Base-by-base conservation (phyloP, 1,140 invertebrate species). In the Neodiprion fabricii region DNA sequence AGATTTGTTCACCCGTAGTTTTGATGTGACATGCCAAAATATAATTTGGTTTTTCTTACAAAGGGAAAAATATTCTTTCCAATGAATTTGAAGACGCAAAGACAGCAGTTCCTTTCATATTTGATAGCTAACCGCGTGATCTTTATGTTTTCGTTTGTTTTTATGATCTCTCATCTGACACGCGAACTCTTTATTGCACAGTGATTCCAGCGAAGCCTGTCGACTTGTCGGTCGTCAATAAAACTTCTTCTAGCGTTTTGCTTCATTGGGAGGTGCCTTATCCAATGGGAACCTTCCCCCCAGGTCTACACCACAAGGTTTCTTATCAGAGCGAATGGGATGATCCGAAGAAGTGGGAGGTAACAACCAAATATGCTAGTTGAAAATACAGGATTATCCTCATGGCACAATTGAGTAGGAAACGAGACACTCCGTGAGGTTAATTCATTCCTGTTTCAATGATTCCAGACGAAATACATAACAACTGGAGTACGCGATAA, bases 311-410 rank as follows among this genome's bases (percentile, higher is more conserved):
- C 72, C 90, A 92, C 78, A 89, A 89, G 82, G 88, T 94, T 53
- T 87, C 90, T 71, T 93, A 93, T 85, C 91, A 92, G 77, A 91
- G 90, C 75, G 88, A 91, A 77, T 91, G 86, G 85, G 84, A 90
- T 86, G 87, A 89, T 79, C 83, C 86, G 69, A 89, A 91, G 67
- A 85, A 81, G 74, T 91, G 90, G 89, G 84, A 91, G 83, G 92
- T 92, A 80, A 78, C 76, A 75, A 40, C 72, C 74, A 72, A 17
- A 21, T 9, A 23, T 17, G 7, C 67, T 5, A 5, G 67, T 69
- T 17, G 7, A 47, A 8, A 23, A 21, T 47, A 70, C 11, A 75
- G 7, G 9, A 61, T 61, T 61, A 61, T 61, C 53, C 53, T 17
- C 9, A 17, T 9, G 5, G 11, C 5, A 61, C n/a, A 61, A 17